Evolutionary conservation across 1,140 invertebrate genomes (phyloP), one percentile per base, ranked within the genome.

Genomic region (Samia ricini): DNA sequence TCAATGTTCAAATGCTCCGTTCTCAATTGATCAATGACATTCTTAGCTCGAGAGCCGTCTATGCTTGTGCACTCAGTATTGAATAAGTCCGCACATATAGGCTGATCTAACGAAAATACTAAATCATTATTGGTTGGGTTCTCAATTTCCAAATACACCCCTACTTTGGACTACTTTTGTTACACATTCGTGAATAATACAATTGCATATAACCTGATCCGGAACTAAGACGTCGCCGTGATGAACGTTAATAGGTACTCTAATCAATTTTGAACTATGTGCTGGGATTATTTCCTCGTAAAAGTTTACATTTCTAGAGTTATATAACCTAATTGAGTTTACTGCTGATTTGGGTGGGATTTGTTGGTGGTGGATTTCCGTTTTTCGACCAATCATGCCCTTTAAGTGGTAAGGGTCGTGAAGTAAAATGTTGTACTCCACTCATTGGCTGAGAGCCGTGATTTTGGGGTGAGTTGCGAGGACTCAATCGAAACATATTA

Each of bases 121-220:
- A 66, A 22, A 42, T 66, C 63, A 24, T 63, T 50, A 23, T 56
- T 23, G 24, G 60, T 57, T 12, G 57, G 49, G 54, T 69, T 65
- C n/a, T 23, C 21, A 19, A 67, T 48, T 23, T 67, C 65, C 20
- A 67, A n/a, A 22, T 2, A 56, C 20, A 29, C 60, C 60, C 6
- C 49, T 15, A 50, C 23, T 15, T 50, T 67, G 22, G 15, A 24
- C 23, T 8, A 67, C 56, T 5, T 50, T 56, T 1, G 67, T 65
- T 21, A 65, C 0, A 19, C 65, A 71, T n/a, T 71, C 68, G n/a
- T 48, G 51, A 33, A 67, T 58, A 33, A 61, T 26, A 42, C 65
- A 71, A 48, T 65, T 66, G 2, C 51, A 71, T 5, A 65, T 65
- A 7, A 59, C 60, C 24, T 70, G 68, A 19, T 70, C 61, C 4